These are phyloP conservation scores for Parambassis ranga DNA, from an alignment of 2,797 vertebrate genomes.

Conservation along the genomic window DNA sequence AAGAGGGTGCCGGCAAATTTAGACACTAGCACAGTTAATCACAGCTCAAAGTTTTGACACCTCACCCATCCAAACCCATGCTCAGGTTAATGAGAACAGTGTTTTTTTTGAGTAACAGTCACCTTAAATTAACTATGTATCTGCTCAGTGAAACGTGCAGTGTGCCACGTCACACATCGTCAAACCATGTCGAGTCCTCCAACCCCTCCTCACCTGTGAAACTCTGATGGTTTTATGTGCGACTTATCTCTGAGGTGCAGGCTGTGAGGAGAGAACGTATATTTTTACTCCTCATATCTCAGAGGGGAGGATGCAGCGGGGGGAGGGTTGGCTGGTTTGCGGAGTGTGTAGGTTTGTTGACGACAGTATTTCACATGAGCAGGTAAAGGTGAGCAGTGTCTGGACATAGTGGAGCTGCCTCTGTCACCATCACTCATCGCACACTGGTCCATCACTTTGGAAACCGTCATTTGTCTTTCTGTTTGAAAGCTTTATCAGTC, in stretches of 20 bases:
- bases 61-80: not conserved
- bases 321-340: slow-evolving; percentile 25
- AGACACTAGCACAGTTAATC: not conserved
- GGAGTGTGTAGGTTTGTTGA: slow-evolving; percentile 36
- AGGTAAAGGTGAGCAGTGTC: slow-evolving; percentile 16
- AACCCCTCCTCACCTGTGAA: slow-evolving; percentile 30
- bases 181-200: slow-evolving; percentile 14
- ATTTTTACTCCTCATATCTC: slow-evolving; percentile 54
- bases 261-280: slow-evolving; percentile 44
- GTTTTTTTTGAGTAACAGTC: not conserved
- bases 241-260: slow-evolving; percentile 59
- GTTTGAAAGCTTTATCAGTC: slow-evolving; percentile 21
- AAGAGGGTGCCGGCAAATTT: slow-evolving; percentile 5
- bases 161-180: slow-evolving; percentile 22
- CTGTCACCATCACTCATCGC: slow-evolving; percentile 5
- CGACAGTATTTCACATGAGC: slow-evolving; percentile 24
- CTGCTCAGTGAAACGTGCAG: slow-evolving; percentile 33
- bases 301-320: slow-evolving; percentile 28
- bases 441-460: slow-evolving; percentile 1
- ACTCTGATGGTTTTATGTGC: slow-evolving; percentile 25
- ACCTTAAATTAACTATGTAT: slow-evolving; percentile 40
- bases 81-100: slow-evolving; percentile 7
- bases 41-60: slow-evolving; percentile 7
- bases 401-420: not conserved
- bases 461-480: slow-evolving; percentile 1